Evolutionary conservation across 2,888 invertebrate species (phyloP).

Genomic region (Bursaphelenchus okinawaensis): DNA sequence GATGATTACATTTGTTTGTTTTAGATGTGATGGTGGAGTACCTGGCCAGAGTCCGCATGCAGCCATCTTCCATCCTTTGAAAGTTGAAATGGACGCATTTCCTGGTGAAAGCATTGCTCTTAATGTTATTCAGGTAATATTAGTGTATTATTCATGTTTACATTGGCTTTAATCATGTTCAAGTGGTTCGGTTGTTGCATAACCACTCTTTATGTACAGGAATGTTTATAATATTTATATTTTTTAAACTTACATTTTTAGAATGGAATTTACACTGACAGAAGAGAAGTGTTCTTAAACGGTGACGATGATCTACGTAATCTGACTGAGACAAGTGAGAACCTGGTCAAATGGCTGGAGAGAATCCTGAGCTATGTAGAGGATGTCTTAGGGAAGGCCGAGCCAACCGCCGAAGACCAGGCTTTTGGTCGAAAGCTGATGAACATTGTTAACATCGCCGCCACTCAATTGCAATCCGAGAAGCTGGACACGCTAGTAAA

Average conservation of each 20-base stretch:
- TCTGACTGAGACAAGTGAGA: constrained; percentile 76
- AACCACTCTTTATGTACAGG: too few relatives aligned
- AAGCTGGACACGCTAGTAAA: constrained; percentile 91
- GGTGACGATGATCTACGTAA: constrained; percentile 66
- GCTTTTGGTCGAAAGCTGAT: constrained; percentile 82
- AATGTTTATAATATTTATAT: too few relatives aligned
- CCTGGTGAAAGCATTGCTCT: constrained; percentile 75
- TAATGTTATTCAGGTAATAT: constrained; percentile 36
- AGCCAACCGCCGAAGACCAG: constrained; percentile 65
- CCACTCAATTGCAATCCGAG: constrained; percentile 75
- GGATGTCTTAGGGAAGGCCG: constrained; percentile 72
- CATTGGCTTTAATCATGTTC: too few relatives aligned
- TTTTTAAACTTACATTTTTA: constrained; percentile 15
- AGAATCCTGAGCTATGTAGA: constrained; percentile 62
- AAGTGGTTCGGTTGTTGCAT: too few relatives aligned
- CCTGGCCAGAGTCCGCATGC: constrained; percentile 64
- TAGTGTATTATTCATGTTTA: neutral
- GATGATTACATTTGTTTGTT: too few relatives aligned
- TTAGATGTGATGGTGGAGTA: constrained; percentile 80
- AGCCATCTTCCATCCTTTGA: constrained; percentile 54
- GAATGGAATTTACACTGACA: constrained; percentile 58
- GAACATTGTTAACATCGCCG: constrained; percentile 81
- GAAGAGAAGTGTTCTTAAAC: constrained; percentile 63
- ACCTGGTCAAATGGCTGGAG: constrained; percentile 64
- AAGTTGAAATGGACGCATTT: constrained; percentile 79